Conservation (phyloP, 1,140 invertebrate species). For the Mercenaria mercenaria region DNA sequence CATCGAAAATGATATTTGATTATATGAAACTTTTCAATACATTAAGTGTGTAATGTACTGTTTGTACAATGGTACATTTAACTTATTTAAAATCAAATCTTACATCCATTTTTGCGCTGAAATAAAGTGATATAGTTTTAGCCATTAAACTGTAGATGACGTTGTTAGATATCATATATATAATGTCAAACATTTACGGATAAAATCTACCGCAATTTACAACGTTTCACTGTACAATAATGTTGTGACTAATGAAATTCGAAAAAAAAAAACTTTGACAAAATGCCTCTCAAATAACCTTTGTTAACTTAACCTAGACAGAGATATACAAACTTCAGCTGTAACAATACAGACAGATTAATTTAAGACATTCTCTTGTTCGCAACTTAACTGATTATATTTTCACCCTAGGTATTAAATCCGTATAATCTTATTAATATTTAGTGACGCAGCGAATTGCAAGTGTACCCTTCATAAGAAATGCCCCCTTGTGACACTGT, state of each 20-base stretch:
- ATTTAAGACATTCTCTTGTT: not conserved
- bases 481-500: not conserved
- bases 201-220: not conserved
- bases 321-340: not conserved
- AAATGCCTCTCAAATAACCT: not conserved
- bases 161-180: not conserved
- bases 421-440: conserved; percentile 26
- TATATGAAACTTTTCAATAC: too few species aligned
- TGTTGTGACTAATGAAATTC: not conserved
- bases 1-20: too few species aligned
- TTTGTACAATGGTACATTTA: too few species aligned
- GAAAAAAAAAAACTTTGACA: not conserved
- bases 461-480: not conserved
- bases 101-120: not conserved
- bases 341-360: conserved; percentile 1
- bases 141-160: not conserved
- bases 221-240: not conserved
- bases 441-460: conserved; percentile 26
- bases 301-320: not conserved
- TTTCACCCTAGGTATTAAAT: not conserved
- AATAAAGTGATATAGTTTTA: not conserved
- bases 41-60: too few species aligned
- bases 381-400: not conserved
- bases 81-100: not conserved
- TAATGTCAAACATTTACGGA: not conserved